Base-by-base conservation (phyloP, 2,797 vertebrate species). In the Xerus rutilus region DNA sequence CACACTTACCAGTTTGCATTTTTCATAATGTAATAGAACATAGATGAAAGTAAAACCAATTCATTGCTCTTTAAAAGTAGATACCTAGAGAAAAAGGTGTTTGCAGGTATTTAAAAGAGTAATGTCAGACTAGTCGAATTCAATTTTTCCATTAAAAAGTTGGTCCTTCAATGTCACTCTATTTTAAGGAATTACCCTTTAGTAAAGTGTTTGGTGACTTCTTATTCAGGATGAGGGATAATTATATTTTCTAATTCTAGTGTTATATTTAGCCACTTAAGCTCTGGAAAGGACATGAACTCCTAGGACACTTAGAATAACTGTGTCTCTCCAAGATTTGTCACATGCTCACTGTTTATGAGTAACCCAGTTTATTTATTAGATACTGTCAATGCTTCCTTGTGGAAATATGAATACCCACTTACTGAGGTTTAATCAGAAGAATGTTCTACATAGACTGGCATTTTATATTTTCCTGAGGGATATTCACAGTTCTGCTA, bases 301-400 rank as follows among this genome's bases (percentile, higher is more conserved):
- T 94, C 92, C 86, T 57, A 96, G 91, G 0, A 0, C 84, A 93
- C 65, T 94, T 83, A 89, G 77, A 95, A 93, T 96, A 96, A 95
- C 65, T 47, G 3, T 91, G 49, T 23, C 81, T 93, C 65, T 62
- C 54, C 49, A 77, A 77, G 70, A 64, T 85, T 94, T 84, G 25
- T 92, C 96, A 96, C 88, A 89, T 74, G 96, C 49, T 93, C 95
- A 70, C 9, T 97, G 62, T 97, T 98, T 96, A 94, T 65, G 96
- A 96, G 93, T 74, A 95, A 94, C 96, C 97, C 78, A 28, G 11
- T 94, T 88, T 96, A 95, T 93, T 96, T 97, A 93, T 90, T 97
- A 94, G 97, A 91, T 70, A 96, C 78, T 7, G 59, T 52, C 59
- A 96, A 70, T 57, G n/a, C 30, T 82, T 87, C 39, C 82, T 93